Percentiles rank a stretch among this genome's conserved stretches.
Evolutionary conservation across 2,113 vertebrate genomes (phyloP).

Genomic region (Isichthys henryi): DNA sequence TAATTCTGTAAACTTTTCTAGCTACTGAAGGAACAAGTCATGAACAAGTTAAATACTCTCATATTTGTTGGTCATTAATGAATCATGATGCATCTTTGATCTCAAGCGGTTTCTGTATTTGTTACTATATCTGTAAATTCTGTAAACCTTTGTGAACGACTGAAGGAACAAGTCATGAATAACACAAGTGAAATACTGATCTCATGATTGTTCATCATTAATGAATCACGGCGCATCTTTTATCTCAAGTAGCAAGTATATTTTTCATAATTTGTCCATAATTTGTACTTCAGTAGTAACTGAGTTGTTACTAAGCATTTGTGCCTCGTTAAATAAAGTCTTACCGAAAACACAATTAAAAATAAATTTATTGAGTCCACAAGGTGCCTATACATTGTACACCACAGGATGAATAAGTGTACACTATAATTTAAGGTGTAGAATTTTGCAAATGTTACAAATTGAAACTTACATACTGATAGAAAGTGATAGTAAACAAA

Average conservation of each 20-base stretch:
- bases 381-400: background rate
- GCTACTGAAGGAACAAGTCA: background rate
- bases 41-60: background rate
- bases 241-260: background rate
- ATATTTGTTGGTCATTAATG: background rate
- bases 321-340: background rate
- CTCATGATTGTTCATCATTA: too few relatives aligned
- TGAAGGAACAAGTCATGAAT: too few relatives aligned
- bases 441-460: background rate
- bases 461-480: background rate
- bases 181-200: too few relatives aligned
- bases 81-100: background rate
- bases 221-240: background rate
- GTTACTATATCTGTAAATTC: too few relatives aligned
- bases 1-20: background rate
- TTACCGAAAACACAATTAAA: background rate
- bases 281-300: background rate
- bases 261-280: background rate
- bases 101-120: too few relatives aligned
- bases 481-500: background rate
- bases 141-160: too few relatives aligned
- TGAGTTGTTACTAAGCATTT: background rate
- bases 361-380: background rate
- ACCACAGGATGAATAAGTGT: background rate
- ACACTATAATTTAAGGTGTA: background rate